Base-by-base conservation (phyloP, 1,140 invertebrate species). In the Drosophila nikananu region DNA sequence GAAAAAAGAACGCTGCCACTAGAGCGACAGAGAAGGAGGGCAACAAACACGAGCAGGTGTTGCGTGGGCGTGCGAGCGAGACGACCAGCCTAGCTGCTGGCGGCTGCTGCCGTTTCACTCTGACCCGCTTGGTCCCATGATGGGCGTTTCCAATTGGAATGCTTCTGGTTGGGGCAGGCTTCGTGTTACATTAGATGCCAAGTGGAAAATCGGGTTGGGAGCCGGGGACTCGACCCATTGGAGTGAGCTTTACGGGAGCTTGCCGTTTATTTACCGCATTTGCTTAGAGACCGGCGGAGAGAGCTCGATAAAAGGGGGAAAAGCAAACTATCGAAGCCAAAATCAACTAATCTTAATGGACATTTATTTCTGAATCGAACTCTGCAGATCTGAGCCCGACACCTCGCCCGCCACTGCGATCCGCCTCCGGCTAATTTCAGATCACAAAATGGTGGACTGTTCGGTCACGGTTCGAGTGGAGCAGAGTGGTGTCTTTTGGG, bases 311-410 rank as follows among this genome's bases (percentile, higher is more conserved):
- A 35, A 42, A 9, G 4, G 49, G 19, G 23, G 17, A 62, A 68
- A 67, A 77, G 44, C 58, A 81, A 89, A 83, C 77, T 83, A 89
- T 87, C 84, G 84, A 81, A 84, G 68, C 70, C 81, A 87, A 87
- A 87, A 89, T 87, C 84, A 89, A 87, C 84, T 89, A 87, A 87
- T 83, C 84, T 84, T 87, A 87, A 87, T 87, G 84, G 84, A 89
- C 84, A 84, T 80, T 87, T 81, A 80, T 79, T 60, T 76, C 39
- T 64, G 49, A 64, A 74, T 75, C 71, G 72, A 75, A 23, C 25
- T 19, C 32, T 25, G 54, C 21, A 68, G 51, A 81, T 76, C 80
- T 87, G 83, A 86, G 67, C 67, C 80, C 83, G 83, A 83, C 83
- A 77, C 66, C 60, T 78, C 62, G 30, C 60, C 62, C 44, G 46